A percentile compares a stretch with the other conserved stretches of the same genome.
Conservation (phyloP, 2,888 invertebrate species). For the Eupithecia exiguata region DNA sequence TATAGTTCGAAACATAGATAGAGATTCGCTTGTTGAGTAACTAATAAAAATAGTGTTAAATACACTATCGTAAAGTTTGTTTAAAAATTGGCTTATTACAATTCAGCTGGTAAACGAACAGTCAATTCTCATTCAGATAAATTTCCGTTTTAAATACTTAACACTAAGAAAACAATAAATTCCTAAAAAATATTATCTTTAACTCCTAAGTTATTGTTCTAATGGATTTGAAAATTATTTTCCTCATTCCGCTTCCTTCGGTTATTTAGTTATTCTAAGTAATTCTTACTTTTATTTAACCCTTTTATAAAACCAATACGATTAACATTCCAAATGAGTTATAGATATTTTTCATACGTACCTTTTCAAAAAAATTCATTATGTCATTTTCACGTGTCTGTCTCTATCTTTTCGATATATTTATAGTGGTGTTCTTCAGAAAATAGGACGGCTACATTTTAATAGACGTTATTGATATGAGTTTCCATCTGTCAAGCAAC, state of each 20-base stretch:
- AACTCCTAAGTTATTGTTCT: conserved; percentile 32
- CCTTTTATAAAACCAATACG: neutral
- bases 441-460: neutral
- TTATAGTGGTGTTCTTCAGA: neutral
- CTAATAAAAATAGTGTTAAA: neutral
- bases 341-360: neutral
- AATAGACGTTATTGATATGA: neutral
- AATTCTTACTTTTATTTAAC: neutral
- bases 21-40: neutral
- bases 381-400: too few species aligned
- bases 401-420: neutral
- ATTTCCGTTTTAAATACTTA: conserved; percentile 22
- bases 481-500: neutral
- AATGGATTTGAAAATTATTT: conserved; percentile 9
- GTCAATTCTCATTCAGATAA: conserved; percentile 12
- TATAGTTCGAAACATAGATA: neutral
- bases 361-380: neutral
- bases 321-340: neutral
- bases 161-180: conserved; percentile 29
- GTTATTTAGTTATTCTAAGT: conserved; percentile 12
- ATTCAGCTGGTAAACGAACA: conserved; percentile 9
- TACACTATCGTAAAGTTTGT: neutral
- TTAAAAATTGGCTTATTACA: neutral
- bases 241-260: conserved; percentile 3
- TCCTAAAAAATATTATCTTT: conserved; percentile 33